Percentiles rank a stretch among this genome's conserved stretches.
phyloP scores from a whole-genome alignment of 2,888 invertebrate species.

The Ophioninae sp. region DNA sequence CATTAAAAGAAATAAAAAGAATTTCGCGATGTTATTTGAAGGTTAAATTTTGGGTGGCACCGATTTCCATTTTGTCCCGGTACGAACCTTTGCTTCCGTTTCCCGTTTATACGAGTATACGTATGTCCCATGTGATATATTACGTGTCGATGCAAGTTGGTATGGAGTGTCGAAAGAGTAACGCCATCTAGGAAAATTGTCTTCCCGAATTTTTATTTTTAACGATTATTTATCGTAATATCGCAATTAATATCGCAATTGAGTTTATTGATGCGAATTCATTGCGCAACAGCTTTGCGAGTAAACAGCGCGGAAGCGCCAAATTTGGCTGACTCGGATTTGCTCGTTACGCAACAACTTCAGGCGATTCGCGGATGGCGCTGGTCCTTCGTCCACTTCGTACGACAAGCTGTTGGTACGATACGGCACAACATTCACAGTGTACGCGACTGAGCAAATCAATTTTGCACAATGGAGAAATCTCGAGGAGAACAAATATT shows the following conservation, averaged over 20 bases:
- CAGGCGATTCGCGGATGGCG: background rate
- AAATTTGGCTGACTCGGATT: background rate
- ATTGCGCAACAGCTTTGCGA: background rate
- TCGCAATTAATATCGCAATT: background rate
- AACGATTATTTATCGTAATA: background rate
- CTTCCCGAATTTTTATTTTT: background rate
- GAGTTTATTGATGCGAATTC: background rate
- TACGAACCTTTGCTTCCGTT: background rate
- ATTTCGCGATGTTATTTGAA: background rate
- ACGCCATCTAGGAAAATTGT: background rate
- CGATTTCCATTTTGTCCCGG: background rate
- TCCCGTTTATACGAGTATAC: background rate
- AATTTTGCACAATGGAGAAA: slow-evolving; percentile 31
- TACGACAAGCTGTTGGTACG: slow-evolving; percentile 11
- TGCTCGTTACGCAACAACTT: background rate
- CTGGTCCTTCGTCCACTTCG: background rate
- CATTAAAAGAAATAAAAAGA: background rate
- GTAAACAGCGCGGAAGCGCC: background rate
- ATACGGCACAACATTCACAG: slow-evolving; percentile 21
- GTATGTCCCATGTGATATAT: background rate
- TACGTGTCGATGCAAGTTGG: background rate
- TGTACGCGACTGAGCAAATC: slow-evolving; percentile 34
- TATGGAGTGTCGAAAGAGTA: background rate
- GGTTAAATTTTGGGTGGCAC: background rate
- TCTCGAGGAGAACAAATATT: slow-evolving; percentile 4